Evolutionary conservation across 2,888 invertebrate genomes (phyloP).

Genomic region (Scaptomyza cyrtandrae): DNA sequence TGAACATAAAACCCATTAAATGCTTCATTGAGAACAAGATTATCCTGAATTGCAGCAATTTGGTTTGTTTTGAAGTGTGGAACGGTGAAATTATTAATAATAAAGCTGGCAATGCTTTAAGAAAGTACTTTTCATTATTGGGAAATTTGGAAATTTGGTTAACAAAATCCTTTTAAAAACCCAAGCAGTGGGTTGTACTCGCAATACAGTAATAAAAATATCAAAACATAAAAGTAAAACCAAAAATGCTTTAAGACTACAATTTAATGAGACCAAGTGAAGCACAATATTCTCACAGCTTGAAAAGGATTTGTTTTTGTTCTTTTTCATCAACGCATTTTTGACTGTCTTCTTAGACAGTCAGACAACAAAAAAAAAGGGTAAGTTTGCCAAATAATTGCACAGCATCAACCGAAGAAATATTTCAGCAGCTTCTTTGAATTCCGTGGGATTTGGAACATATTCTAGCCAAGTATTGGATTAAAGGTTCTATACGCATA

Average conservation of each 20-base stretch:
- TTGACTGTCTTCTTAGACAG: constrained; percentile 4
- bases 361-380: constrained; percentile 42
- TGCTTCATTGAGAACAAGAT: neutral
- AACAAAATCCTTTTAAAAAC: too few species aligned
- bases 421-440: constrained; percentile 18
- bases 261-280: constrained; percentile 2
- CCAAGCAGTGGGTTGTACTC: too few species aligned
- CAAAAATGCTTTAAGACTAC: neutral
- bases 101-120: neutral
- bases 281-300: constrained; percentile 30
- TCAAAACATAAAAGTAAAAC: neutral
- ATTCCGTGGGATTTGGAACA: constrained; percentile 51
- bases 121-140: neutral
- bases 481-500: constrained; percentile 9
- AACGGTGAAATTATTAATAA: neutral
- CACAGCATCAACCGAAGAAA: constrained; percentile 32
- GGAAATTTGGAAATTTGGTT: neutral
- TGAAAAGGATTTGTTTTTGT: constrained; percentile 22
- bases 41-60: neutral
- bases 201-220: too few species aligned
- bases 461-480: neutral
- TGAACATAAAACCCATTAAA: neutral
- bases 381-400: constrained; percentile 42
- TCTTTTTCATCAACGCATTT: constrained; percentile 2
- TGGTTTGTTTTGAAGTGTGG: neutral